Base-by-base conservation (phyloP, 92 coral and sea anemone genomes). In the Siderastrea radians region DNA sequence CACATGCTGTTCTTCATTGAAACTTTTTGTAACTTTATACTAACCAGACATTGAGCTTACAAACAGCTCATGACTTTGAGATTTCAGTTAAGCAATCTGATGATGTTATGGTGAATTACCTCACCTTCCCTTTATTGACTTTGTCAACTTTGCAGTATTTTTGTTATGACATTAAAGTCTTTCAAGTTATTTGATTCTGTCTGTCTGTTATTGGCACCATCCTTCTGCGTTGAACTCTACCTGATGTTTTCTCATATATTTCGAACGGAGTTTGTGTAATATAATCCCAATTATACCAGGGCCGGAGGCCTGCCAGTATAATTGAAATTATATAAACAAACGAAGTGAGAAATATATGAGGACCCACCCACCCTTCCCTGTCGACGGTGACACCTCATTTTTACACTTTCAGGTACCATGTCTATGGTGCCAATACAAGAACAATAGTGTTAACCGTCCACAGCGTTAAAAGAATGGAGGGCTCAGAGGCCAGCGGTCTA, bases 361-460 rank as follows among this genome's bases (percentile, higher is more conserved):
- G 38, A 26, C 38, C 38, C 38, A 26, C 38, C 38, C 38, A 26
- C 38, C 38, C 38, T 26, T 26, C 38, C 71, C 71, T 66, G 71
- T 66, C 71, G 71, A 45, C 71, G 48, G 71, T 66, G 48, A 66
- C 71, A 66, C 71, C 71, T 66, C 46, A n/a, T 38, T 66, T 66
- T 26, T 26, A 26, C 38, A 66, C 71, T 47, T 9, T 68, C 3
- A n/a, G 45, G 70, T n/a, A 65, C 70, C 45, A 19, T 65, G 70
- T 65, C 70, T 4, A 5, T 68, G 73, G 73, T 68, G 73, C 73
- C 73, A 68, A 68, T 68, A 68, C 73, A 68, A 68, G 52, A 68
- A 43, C 70, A 65, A 65, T 65, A 65, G 70, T 65, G 70, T 65
- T 19, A n/a, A n/a, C 70, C 70, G 9, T 65, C 51, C 73, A 68